These are phyloP conservation scores for Siderastrea siderea DNA, from an alignment of 92 coral and sea anemone genomes.

Conservation along the genomic window DNA sequence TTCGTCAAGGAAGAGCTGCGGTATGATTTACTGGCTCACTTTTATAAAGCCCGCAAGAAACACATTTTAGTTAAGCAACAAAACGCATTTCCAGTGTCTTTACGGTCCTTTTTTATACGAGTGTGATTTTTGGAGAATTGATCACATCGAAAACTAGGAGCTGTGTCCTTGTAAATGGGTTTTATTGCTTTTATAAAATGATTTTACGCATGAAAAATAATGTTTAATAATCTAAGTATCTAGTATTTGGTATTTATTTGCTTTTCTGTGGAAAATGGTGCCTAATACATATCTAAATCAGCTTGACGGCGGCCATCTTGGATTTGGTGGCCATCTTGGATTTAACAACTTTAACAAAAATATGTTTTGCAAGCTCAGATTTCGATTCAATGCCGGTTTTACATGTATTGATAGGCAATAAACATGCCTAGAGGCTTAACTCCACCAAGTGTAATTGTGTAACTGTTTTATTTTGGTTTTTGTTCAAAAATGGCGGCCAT, in stretches of 20 bases:
- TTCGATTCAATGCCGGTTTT: not conserved
- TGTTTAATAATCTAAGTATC: not conserved
- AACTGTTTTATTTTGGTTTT: too few species aligned
- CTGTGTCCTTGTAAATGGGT: not conserved
- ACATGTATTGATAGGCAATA: too few species aligned
- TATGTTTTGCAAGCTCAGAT: not conserved
- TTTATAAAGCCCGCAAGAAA: slow-evolving; percentile 22
- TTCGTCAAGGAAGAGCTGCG: slow-evolving; percentile 22
- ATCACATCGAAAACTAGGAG: not conserved
- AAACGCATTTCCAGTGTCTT: not conserved
- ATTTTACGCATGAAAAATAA: not conserved
- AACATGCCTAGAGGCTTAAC: too few species aligned
- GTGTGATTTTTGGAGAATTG: slow-evolving; percentile 7
- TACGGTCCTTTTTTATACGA: not conserved
- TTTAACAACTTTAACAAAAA: not conserved
- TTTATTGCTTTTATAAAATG: slow-evolving; percentile 16
- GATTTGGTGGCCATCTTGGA: slow-evolving; percentile 7
- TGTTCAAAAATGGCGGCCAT: too few species aligned
- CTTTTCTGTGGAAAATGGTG: slow-evolving; percentile 15
- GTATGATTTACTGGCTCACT: slow-evolving; percentile 22
- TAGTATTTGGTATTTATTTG: not conserved
- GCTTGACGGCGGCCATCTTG: slow-evolving; percentile 17
- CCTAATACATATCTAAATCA: slow-evolving; percentile 10
- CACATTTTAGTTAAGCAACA: not conserved
- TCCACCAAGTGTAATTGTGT: too few species aligned